Base-by-base conservation (phyloP, 2,888 invertebrate species). In the Phyllotreta striolata region DNA sequence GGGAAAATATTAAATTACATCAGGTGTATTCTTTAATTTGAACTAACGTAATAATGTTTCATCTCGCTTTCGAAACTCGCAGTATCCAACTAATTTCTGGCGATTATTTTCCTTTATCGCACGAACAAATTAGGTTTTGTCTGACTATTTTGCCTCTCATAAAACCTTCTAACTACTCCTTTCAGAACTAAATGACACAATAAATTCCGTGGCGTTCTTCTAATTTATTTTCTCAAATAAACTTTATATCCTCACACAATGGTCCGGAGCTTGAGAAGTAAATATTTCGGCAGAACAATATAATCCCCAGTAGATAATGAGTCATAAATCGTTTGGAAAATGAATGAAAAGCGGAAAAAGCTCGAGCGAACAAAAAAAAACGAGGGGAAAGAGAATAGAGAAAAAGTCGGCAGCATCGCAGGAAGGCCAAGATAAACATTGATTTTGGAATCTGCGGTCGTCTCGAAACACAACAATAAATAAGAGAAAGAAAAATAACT, bases 351-450 rank as follows among this genome's bases (percentile, higher is more conserved):
- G 66, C 66, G 67, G 67, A 67, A 61, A 64, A 49, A 61, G 62
- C 64, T 46, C 55, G 61, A 40, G 63, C 52, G 65, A 66, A 71
- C 68, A 68, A 68, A 71, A 63, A 66, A 55, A 63, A 57, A 63
- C 38, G 9, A 24, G 24, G 24, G 39, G 38, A 39, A 52, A 57
- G 54, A 57, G 39, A 34, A 51, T 41, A 39, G 39, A 40, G 57
- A 43, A 43, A 62, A 49, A 57, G 57, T 55, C 47, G 44, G 47
- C 40, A 57, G 47, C 52, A 54, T 44, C 38, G 13, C 24, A 54
- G 41, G 44, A 67, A 72, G 69, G 71, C 68, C 70, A 72, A 73
- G 74, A 74, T 73, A 73, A 76, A 73, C 72, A 74, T 76, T 73
- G 75, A 76, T 76, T 74, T 72, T 70, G 68, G 71, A 67, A 67